These are phyloP conservation scores for Agrilus mali DNA, from an alignment of 2,888 invertebrate species.

Conservation along the genomic window DNA sequence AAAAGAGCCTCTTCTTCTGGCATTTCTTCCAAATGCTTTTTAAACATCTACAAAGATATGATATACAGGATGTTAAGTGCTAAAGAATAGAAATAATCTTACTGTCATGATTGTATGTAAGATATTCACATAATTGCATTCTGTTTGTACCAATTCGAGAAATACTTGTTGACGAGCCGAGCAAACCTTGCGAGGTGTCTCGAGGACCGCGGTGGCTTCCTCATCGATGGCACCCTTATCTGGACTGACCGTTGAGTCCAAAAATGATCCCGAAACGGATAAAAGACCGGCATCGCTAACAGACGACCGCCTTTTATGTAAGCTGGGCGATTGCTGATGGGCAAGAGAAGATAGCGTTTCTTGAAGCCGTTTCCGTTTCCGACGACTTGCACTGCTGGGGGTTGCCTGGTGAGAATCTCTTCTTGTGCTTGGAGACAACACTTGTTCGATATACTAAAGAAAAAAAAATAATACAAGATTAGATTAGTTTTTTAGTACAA, in stretches of 20 bases:
- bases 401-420: slow-evolving; percentile 44
- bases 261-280: slow-evolving; percentile 75
- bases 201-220: slow-evolving; percentile 30
- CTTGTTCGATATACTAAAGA: slow-evolving; percentile 37
- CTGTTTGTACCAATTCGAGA: slow-evolving; percentile 89
- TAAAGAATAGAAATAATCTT: slow-evolving; percentile 23
- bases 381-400: slow-evolving; percentile 41
- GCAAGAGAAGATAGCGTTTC: slow-evolving; percentile 47
- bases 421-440: slow-evolving; percentile 37
- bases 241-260: slow-evolving; percentile 79
- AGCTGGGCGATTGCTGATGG: slow-evolving; percentile 41
- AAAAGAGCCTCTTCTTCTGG: slow-evolving; percentile 69
- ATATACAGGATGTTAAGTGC: not conserved
- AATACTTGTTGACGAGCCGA: slow-evolving; percentile 73
- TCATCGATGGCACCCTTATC: slow-evolving; percentile 35
- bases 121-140: slow-evolving; percentile 94
- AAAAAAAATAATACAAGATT: slow-evolving; percentile 1
- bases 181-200: slow-evolving; percentile 53
- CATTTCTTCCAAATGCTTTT: slow-evolving; percentile 81
- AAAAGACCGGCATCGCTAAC: slow-evolving; percentile 75
- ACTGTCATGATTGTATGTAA: slow-evolving; percentile 87
- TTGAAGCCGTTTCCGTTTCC: slow-evolving; percentile 72
- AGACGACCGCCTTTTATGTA: slow-evolving; percentile 72
- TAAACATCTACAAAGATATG: slow-evolving; percentile 61
- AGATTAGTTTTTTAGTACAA: not conserved